phyloP scores from a whole-genome alignment of 2,113 vertebrate species.

The Cyanoramphus novaezelandiae region DNA sequence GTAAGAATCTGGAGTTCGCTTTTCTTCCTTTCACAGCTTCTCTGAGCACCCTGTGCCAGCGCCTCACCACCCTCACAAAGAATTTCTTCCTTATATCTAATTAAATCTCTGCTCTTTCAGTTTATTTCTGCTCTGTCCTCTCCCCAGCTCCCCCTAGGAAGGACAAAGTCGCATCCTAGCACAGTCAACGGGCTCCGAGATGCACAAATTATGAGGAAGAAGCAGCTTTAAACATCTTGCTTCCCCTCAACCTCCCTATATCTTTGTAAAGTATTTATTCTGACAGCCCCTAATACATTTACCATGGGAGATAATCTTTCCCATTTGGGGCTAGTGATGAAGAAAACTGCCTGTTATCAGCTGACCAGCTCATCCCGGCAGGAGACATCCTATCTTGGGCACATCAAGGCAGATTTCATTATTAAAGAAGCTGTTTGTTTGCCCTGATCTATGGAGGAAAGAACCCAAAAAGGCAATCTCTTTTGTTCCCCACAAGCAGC shows the following conservation, averaged over 20 bases:
- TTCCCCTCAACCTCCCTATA: neutral
- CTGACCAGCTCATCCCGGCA: neutral
- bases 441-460: neutral
- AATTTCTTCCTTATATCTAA: neutral
- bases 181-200: neutral
- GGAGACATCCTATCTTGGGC: neutral
- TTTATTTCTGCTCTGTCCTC: neutral
- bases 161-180: neutral
- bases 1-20: neutral
- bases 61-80: neutral
- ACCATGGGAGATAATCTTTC: neutral
- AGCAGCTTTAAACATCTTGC: neutral
- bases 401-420: neutral
- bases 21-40: neutral
- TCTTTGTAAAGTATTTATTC: neutral
- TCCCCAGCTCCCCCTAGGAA: neutral
- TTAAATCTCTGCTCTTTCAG: neutral
- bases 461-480: neutral
- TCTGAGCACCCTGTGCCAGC: neutral
- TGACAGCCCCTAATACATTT: neutral
- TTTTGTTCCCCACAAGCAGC: conserved; percentile 15
- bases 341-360: neutral
- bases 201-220: neutral
- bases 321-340: neutral
- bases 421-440: conserved; percentile 14